These are phyloP conservation scores for Lithobates pipiens DNA, from an alignment of 2,797 vertebrate genomes.

Conservation along the genomic window DNA sequence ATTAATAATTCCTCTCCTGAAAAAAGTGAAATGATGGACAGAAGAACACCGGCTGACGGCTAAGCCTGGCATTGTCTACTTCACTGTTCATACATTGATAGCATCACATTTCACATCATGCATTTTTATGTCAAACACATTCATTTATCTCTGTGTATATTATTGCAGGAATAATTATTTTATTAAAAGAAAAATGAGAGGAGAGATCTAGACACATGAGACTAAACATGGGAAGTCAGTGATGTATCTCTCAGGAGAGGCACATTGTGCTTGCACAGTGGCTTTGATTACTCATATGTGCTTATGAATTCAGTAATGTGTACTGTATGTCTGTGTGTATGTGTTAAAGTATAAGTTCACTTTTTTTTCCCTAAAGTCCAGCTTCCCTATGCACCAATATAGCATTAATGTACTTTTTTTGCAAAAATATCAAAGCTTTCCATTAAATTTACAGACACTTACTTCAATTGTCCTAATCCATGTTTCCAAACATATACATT, in stretches of 20 bases:
- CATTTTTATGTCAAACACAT: constrained; percentile 40
- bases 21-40: constrained; percentile 41
- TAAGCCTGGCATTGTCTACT: constrained; percentile 15
- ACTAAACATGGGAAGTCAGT: background rate
- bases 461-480: too few relatives aligned
- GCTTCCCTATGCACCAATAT: too few relatives aligned
- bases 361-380: too few relatives aligned
- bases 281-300: background rate
- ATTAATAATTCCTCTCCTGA: constrained; percentile 48
- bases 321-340: background rate
- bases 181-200: constrained; percentile 36
- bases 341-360: too few relatives aligned
- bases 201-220: background rate
- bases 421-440: too few relatives aligned
- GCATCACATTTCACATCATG: constrained; percentile 34
- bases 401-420: too few relatives aligned
- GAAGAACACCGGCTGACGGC: constrained; percentile 36
- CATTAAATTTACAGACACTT: too few relatives aligned
- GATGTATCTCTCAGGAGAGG: background rate
- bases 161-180: constrained; percentile 45
- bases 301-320: background rate
- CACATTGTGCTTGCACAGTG: background rate
- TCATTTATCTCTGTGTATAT: constrained; percentile 42
- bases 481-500: too few relatives aligned
- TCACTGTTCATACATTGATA: constrained; percentile 22